Evolutionary conservation across 2,113 vertebrate species (phyloP), one percentile per base, ranked within the genome.

Genomic region (Neodontobutis hainanensis): DNA sequence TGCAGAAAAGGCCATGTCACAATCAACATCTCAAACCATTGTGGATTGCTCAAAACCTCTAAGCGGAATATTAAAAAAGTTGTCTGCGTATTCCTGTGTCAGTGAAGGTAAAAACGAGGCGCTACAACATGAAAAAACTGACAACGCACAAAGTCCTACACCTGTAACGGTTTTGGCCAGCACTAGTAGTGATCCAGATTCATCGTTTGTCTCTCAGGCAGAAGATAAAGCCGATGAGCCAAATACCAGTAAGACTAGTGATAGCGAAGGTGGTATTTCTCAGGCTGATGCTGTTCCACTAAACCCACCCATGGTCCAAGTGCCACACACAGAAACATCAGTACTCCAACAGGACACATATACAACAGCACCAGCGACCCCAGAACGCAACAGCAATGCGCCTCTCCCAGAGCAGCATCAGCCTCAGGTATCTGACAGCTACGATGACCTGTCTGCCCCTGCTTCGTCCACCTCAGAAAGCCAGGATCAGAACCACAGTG

Each of bases 21-120:
- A 67, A 51, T 55, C 90, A 58, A 92, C 92, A 68, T 85, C 92
- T 38, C 82, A 67, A 62, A 19, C 56, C 84, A 92, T 75, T 88
- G 90, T 76, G 92, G 94, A 87, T 88, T 92, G 60, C 88, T 38
- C 94, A 70, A 94, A 92, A 74, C 92, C 94, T 65, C 90, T 94
- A 53, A 93, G 93, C 79, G 95, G 95, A 73, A 95, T 90, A 80
- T 89, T 95, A 70, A 95, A 94, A 88, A 80, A 89, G 49, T 87
- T 64, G 16, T 66, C 89, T 61, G 77, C 81, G 0, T 93, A 86
- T 89, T 65, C 85, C 91, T 87, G 68, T 81, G 93, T 46, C 88
- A 85, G 7, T 65, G 91, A 85, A 77, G 91, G 79, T 12, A 94
- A 92, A 32, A 73, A 74, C n/a, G 85, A 91, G 52, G 83, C 78